Percentiles rank a stretch among this genome's conserved stretches.
These are phyloP conservation scores for Itoplectis maculator DNA, from an alignment of 2,888 invertebrate genomes.

Conservation along the genomic window DNA sequence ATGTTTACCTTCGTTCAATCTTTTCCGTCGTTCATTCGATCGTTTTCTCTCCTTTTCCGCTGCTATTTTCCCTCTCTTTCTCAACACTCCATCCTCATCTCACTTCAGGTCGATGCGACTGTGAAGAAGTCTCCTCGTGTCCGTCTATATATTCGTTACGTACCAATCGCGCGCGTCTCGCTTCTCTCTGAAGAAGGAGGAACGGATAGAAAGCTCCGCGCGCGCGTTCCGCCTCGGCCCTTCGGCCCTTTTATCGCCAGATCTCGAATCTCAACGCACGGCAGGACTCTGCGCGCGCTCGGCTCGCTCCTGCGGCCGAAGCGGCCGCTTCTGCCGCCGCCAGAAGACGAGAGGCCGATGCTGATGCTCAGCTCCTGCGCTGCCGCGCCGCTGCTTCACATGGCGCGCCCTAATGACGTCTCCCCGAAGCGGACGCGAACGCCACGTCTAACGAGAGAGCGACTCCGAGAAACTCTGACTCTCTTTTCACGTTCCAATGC, in stretches of 20 bases:
- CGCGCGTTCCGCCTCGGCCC: conserved; percentile 49
- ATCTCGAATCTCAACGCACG: conserved; percentile 61
- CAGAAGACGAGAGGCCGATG: conserved; percentile 57
- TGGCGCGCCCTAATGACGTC: conserved; percentile 84
- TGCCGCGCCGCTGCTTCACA: conserved; percentile 82
- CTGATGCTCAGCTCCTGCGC: conserved; percentile 76
- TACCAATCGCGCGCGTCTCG: conserved; percentile 56
- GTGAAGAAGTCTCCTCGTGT: conserved; percentile 38
- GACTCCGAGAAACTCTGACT: too few species aligned
- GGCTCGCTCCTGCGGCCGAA: too few species aligned
- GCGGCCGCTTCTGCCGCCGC: conserved; percentile 40
- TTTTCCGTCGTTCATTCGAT: conserved; percentile 55
- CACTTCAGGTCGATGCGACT: not conserved
- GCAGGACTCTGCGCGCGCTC: conserved; percentile 7
- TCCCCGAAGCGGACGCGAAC: conserved; percentile 76
- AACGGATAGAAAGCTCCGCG: conserved; percentile 30
- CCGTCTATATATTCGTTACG: conserved; percentile 35
- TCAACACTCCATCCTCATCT: conserved; percentile 12
- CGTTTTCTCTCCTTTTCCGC: conserved; percentile 36
- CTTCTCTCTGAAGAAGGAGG: too few species aligned
- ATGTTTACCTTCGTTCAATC: conserved; percentile 49
- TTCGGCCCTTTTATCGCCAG: conserved; percentile 65
- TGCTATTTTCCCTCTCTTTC: conserved; percentile 61
- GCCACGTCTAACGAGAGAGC: conserved; percentile 80
- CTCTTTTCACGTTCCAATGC: conserved; percentile 81